Base-by-base conservation (phyloP, 2,888 invertebrate genomes). In the Phalangium opilio region DNA sequence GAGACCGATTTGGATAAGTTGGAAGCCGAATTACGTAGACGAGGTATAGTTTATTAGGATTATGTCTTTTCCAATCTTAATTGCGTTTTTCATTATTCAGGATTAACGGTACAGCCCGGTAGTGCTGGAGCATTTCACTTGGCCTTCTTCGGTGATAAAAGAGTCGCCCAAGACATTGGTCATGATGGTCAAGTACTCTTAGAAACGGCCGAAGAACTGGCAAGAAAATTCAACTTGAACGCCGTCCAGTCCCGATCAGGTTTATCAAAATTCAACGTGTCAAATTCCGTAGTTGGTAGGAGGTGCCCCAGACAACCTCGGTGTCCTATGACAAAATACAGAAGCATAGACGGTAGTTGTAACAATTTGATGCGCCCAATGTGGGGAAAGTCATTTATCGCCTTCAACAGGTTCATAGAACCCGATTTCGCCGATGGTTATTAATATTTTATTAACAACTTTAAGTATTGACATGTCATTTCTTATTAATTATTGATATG, bases 231-330 rank as follows among this genome's bases (percentile, higher is more conserved):
- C 20, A 49, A 44, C 7, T 14, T 53, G 42, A 45, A 41, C 43
- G 39, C 47, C 2, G 38, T 43, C 3, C 53, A 51, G 33, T 35
- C 47, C 3, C 34, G 45, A 11, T 43, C 50, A 48, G 65, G 63
- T 2, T 60, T 67, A 41, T 63, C 64, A 0, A 57, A 56, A 8
- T 64, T 67, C 57, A 64, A 63, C 44, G 54, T 68, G 7, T 53
- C 62, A 42, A 61, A 65, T 50, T 67, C 68, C 0, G 60, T 65
- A 18, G 60, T 68, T 3, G 63, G 61, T 1, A 62, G 66, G 48
- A 62, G 63, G 1, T 69, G 68, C 56, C 64, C 63, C 66, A 70
- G 1, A 64, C 66, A 51, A 74, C 76, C 53, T 59, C 66, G 11
- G 7, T 62, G 62, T 48, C 55, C 54, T 1, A 2, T 57, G 49